These are phyloP conservation scores for Eupithecia vulgata DNA, from an alignment of 2,888 invertebrate genomes.

Conservation along the genomic window DNA sequence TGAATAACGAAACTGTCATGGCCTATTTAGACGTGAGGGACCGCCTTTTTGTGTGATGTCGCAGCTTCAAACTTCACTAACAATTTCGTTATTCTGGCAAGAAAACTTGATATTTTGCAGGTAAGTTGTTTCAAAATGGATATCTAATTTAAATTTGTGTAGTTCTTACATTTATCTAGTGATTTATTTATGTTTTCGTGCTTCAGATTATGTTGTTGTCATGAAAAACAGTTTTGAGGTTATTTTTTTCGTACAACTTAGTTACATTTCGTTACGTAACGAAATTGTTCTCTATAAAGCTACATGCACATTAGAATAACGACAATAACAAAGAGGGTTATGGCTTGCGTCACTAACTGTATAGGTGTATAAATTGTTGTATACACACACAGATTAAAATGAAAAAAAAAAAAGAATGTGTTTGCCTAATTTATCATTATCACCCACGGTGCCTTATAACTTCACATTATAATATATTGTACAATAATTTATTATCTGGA, in stretches of 20 bases:
- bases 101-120: too few species aligned
- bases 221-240: constrained; percentile 4
- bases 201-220: constrained; percentile 11
- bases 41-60: too few species aligned
- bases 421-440: too few species aligned
- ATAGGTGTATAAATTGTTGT: neutral
- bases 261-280: neutral
- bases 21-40: too few species aligned
- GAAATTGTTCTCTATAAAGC: too few species aligned
- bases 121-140: too few species aligned
- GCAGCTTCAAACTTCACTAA: too few species aligned
- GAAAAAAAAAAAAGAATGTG: neutral
- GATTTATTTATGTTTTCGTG: constrained; percentile 9
- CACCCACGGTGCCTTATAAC: constrained; percentile 1
- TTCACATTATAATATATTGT: constrained; percentile 10
- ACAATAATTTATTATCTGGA: too few species aligned
- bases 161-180: constrained; percentile 8
- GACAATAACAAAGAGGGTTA: neutral
- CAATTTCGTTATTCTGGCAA: too few species aligned
- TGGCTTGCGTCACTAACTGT: neutral
- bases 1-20: too few species aligned
- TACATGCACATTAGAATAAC: constrained; percentile 2
- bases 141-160: neutral
- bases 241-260: constrained; percentile 3
- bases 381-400: neutral